Conservation (phyloP, 1,140 invertebrate species). For the Dolichoris vasculosae region DNA sequence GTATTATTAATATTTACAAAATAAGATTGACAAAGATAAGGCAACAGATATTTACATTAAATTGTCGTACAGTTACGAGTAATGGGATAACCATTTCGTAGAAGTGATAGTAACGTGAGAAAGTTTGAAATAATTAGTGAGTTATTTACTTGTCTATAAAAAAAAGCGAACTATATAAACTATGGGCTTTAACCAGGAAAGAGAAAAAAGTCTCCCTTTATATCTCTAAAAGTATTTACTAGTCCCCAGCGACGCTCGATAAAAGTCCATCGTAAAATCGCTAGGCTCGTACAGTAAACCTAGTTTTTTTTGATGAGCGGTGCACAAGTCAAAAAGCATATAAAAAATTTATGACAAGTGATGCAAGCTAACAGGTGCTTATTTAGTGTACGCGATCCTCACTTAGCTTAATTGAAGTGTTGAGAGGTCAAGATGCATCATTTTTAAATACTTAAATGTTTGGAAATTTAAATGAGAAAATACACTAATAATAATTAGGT, state of each 20-base stretch:
- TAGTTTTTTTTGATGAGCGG: slow-evolving; percentile 2
- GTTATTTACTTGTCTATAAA: slow-evolving; percentile 17
- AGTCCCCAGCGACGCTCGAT: slow-evolving; percentile 36
- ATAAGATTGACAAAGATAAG: not conserved
- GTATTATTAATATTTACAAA: not conserved
- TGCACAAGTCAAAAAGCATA: not conserved
- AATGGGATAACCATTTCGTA: not conserved
- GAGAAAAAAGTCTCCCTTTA: slow-evolving; percentile 21
- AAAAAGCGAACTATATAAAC: slow-evolving; percentile 18
- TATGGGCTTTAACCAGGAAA: not conserved
- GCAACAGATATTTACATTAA: not conserved
- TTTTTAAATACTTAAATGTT: not conserved
- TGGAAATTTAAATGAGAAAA: not conserved
- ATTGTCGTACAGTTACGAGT: not conserved
- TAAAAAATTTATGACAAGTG: slow-evolving; percentile 22
- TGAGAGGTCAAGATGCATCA: not conserved
- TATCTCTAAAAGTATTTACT: slow-evolving; percentile 19
- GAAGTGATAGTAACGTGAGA: not conserved
- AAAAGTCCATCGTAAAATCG: slow-evolving; percentile 46
- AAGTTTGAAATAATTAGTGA: slow-evolving; percentile 34
- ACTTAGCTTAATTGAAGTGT: not conserved
- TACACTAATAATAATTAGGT: too few species aligned
- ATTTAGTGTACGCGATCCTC: not conserved
- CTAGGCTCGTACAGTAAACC: not conserved
- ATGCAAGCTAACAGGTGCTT: slow-evolving; percentile 1